phyloP scores from a whole-genome alignment of 2,113 vertebrate genomes.

The Macrotis lagotis region DNA sequence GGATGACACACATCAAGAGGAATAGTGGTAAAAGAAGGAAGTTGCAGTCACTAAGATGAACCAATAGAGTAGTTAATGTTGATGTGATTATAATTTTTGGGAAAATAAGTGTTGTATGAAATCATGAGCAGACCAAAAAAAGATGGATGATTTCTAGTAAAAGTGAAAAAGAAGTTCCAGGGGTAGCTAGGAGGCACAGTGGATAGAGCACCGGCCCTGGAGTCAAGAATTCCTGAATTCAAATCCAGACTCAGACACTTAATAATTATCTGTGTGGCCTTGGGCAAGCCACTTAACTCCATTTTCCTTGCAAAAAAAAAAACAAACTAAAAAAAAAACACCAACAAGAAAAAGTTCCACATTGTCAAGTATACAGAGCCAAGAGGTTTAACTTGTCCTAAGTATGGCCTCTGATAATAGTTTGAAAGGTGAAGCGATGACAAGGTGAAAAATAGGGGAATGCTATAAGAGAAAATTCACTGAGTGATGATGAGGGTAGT shows the following conservation, averaged over 20 bases:
- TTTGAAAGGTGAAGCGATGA: background rate
- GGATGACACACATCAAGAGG: background rate
- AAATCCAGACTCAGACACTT: no score
- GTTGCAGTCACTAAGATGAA: background rate
- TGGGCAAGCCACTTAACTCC: no score
- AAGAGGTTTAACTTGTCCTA: background rate
- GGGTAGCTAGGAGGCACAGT: no score
- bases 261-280: no score
- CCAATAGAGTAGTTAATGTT: background rate
- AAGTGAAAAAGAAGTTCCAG: background rate
- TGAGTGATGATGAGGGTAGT: background rate
- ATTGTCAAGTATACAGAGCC: background rate
- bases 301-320: no score
- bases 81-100: background rate
- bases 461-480: background rate
- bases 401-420: background rate
- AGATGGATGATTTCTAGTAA: background rate
- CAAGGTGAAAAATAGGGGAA: background rate
- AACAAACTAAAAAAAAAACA: no score
- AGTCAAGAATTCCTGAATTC: no score
- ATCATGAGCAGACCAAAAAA: background rate
- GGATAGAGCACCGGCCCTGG: no score
- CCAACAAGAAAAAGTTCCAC: no score
- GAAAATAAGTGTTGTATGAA: background rate
- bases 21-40: background rate